Base-by-base conservation (phyloP, 2,888 invertebrate genomes). In the Archaeoteleia sp. region DNA sequence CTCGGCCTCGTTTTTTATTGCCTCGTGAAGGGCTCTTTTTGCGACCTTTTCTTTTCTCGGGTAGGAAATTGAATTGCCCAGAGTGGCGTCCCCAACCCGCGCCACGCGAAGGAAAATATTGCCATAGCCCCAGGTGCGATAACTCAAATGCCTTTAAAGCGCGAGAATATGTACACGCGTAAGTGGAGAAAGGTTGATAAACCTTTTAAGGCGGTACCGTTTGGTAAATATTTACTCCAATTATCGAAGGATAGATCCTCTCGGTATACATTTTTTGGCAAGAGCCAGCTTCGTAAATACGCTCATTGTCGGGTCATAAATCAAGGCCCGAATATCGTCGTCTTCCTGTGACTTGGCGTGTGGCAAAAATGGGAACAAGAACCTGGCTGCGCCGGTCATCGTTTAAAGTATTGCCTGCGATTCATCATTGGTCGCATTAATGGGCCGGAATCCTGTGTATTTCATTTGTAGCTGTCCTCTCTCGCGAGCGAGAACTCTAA, bases 391-490 rank as follows among this genome's bases (percentile, higher is more conserved):
- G 75, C 77, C 74, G 78, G 78, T 79, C 79, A 80, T 82, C 79
- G 76, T 79, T 82, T 80, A 80, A 79, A 80, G 77, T 78, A 82
- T 80, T 73, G 74, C 76, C 78, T 62, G 76, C 77, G 76, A 82
- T 82, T 81, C 79, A 82, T 82, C 81, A 81, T 78, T 74, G 79
- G 70, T 60, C 73, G 74, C 78, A 79, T 79, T 82, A 80, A 82
- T 81, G 80, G 79, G 70, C 73, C 74, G 75, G 77, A 78, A 80
- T 79, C 75, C 74, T 78, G 72, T 80, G 81, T 81, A 80, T 79
- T 81, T 78, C 80, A 82, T 82, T 82, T 81, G 81, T 81, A 81
- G 77, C 80, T 78, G 81, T 81, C 79, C 76, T 74, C 72, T 72
- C 69, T 71, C 60, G 66, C 65, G 62, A 67, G 60, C 67, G 54